These are phyloP conservation scores for Listronotus oregonensis DNA, from an alignment of 1,140 invertebrate species.

Conservation along the genomic window DNA sequence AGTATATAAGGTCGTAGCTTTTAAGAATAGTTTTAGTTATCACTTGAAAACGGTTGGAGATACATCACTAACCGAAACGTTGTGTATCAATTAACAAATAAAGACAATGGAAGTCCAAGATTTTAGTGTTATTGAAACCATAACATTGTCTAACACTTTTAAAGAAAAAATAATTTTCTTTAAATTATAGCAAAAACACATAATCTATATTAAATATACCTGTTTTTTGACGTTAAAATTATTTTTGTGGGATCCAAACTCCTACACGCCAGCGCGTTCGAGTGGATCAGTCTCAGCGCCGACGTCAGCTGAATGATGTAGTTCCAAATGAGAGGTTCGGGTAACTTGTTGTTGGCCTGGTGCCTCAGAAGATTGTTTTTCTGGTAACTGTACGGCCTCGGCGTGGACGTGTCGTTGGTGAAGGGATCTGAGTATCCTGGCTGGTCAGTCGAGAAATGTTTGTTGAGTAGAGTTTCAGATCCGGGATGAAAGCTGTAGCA, in stretches of 20 bases:
- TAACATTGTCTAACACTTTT: too few relatives aligned
- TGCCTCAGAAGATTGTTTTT: slow-evolving; percentile 77
- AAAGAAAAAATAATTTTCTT: too few relatives aligned
- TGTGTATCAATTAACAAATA: too few relatives aligned
- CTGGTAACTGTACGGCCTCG: slow-evolving; percentile 80
- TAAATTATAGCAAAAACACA: too few relatives aligned
- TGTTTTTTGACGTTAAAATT: slow-evolving; percentile 73
- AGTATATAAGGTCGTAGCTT: too few relatives aligned
- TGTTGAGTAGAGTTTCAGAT: slow-evolving; percentile 83
- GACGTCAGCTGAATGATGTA: slow-evolving; percentile 95
- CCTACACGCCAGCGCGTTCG: slow-evolving; percentile 64
- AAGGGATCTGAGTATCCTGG: slow-evolving; percentile 83
- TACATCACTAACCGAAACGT: too few relatives aligned
- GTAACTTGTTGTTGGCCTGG: slow-evolving; percentile 74
- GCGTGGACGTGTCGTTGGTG: slow-evolving; percentile 80
- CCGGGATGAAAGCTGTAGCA: slow-evolving; percentile 80
- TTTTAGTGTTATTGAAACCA: too few relatives aligned
- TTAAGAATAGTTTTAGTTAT: too few relatives aligned
- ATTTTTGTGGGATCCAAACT: slow-evolving; percentile 92
- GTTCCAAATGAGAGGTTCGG: slow-evolving; percentile 92
- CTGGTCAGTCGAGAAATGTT: slow-evolving; percentile 78
- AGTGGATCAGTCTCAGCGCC: slow-evolving; percentile 90
- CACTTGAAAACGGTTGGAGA: too few relatives aligned
- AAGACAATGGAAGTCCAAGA: too few relatives aligned
- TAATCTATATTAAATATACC: slow-evolving; percentile 39